Base-by-base conservation (phyloP, 2,888 invertebrate genomes). In the Dione juno region DNA sequence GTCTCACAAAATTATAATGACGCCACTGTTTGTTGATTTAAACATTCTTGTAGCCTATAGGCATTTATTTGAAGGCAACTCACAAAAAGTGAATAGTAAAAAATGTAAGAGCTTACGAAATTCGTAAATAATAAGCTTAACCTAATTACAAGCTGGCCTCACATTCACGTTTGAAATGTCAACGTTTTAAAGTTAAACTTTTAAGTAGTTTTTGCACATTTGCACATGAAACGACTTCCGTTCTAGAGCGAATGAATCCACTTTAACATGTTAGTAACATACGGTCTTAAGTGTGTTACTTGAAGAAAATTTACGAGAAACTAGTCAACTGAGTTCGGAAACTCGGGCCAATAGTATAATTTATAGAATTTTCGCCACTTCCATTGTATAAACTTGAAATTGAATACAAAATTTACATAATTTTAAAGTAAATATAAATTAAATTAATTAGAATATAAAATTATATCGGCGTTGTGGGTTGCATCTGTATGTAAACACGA, bases 221-320 rank as follows among this genome's bases (percentile, higher is more conserved):
- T 50, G 50, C 64, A 50, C 64, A 64, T 64, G 50, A 64, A 64
- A 19, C 64, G 64, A 14, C 19, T 13, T 19, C 19, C 35, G 53
- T 65, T 65, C 16, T 16, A 21, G 43, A 66, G 53, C 53, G 48
- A 66, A 52, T 43, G 48, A 52, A 37, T 28, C 53, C 53, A 66
- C 53, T 66, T 54, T 16, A 66, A 66, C 52, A 52, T 53, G 37
- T 66, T 66, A 41, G 66, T 43, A 66, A 53, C 53, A 65, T 65
- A 41, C 65, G 53, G 48, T 43, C 41, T 52, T 41, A 41, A 66
- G 53, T 66, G 14, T 54, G 66, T 53, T 66, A 66, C 53, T 66
- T 43, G 28, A 66, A 65, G 65, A 37, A 43, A 66, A 66, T 66
- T 53, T 66, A 66, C 53, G 66, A 40, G 64, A 64, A 64, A 64